A percentile compares a stretch with the other conserved stretches of the same genome.
Evolutionary conservation across 1,140 invertebrate genomes (phyloP).

Genomic region (Sycophaga agraensis): DNA sequence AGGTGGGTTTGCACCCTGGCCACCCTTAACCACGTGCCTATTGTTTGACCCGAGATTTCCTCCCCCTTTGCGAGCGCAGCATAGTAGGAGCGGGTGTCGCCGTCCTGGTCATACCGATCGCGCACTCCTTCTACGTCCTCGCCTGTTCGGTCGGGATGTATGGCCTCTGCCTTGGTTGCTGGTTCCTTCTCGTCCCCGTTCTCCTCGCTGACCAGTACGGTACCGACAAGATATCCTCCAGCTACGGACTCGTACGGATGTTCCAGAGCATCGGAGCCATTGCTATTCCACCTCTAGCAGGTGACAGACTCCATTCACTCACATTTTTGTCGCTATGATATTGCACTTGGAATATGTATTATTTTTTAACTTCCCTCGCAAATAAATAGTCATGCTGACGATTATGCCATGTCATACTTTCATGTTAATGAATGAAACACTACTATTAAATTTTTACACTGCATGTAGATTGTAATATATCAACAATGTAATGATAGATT

Average conservation of each 20-base stretch:
- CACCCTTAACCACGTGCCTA: no score
- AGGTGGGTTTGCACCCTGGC: conserved; percentile 56
- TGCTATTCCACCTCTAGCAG: conserved; percentile 69
- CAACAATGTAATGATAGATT: no score
- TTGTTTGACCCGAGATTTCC: neutral
- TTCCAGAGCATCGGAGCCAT: conserved; percentile 75
- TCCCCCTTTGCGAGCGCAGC: conserved; percentile 50
- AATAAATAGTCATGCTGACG: no score
- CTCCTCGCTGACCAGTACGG: conserved; percentile 73
- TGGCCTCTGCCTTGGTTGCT: conserved; percentile 71
- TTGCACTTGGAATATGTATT: no score
- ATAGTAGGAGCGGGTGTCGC: conserved; percentile 69
- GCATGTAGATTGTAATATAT: no score
- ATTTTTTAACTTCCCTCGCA: no score
- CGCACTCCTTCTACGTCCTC: conserved; percentile 65
- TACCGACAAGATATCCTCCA: conserved; percentile 71
- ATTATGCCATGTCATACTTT: no score
- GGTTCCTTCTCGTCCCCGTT: conserved; percentile 74
- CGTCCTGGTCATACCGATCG: conserved; percentile 66
- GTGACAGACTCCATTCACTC: no score
- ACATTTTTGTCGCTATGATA: no score
- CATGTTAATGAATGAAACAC: no score
- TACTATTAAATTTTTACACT: no score
- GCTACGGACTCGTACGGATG: conserved; percentile 72
- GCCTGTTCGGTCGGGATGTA: conserved; percentile 65